Conservation (phyloP, 2,797 vertebrate species). For the Denticeps clupeoides region DNA sequence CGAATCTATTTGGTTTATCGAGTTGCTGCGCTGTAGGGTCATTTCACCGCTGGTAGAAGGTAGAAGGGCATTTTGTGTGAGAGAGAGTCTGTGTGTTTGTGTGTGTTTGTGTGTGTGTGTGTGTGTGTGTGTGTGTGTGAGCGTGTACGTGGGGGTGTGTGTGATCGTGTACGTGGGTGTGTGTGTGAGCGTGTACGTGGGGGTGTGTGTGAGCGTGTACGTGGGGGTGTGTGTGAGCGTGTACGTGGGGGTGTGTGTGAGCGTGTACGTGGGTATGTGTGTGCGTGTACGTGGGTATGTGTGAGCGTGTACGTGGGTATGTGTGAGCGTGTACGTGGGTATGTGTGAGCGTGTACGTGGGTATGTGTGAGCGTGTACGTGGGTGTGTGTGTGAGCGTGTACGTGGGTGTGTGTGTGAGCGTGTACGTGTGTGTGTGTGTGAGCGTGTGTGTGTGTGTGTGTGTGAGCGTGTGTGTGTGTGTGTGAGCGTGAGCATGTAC, state of each 20-base stretch:
- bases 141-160: too few relatives aligned
- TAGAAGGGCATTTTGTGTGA: too few relatives aligned
- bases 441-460: not conserved
- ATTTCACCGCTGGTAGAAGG: too few relatives aligned
- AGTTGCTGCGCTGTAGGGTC: too few relatives aligned
- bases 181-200: too few relatives aligned
- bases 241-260: not conserved
- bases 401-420: not conserved
- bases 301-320: not conserved
- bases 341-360: not conserved
- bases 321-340: not conserved
- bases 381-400: not conserved
- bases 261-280: not conserved
- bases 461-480: not conserved
- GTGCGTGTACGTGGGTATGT: not conserved
- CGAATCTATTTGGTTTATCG: too few relatives aligned
- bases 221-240: not conserved
- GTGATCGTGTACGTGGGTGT: too few relatives aligned
- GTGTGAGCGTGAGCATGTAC: not conserved
- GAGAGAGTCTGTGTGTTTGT: too few relatives aligned
- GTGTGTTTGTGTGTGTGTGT: too few relatives aligned
- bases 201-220: too few relatives aligned
- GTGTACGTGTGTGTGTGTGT: not conserved
- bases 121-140: too few relatives aligned
- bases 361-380: not conserved